Evolutionary conservation across 2,888 invertebrate species (phyloP).

Genomic region (Drosophila eohydei): DNA sequence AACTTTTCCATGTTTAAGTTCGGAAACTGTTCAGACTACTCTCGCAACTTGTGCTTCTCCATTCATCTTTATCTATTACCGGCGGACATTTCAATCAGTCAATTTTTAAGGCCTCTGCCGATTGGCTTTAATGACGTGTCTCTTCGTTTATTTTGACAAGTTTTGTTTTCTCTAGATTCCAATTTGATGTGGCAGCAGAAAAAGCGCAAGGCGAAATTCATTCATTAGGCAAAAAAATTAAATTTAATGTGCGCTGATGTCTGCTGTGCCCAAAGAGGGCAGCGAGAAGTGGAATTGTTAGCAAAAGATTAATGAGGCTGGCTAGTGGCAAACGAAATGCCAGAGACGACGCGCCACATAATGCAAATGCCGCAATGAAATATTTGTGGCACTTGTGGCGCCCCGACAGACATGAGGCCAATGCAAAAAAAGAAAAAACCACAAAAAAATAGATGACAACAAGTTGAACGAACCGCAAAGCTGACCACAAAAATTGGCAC

Average conservation of each 20-base stretch:
- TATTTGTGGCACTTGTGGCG: conserved; percentile 73
- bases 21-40: neutral
- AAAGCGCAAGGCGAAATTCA: conserved; percentile 29
- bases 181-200: conserved; percentile 43
- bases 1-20: neutral
- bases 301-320: conserved; percentile 44
- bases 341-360: conserved; percentile 44
- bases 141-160: conserved; percentile 15
- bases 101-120: conserved; percentile 21
- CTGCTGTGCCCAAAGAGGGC: conserved; percentile 19
- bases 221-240: conserved; percentile 32
- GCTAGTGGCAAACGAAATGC: conserved; percentile 37
- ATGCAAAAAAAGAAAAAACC: conserved; percentile 1
- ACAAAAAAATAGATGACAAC: conserved; percentile 40
- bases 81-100: conserved; percentile 39
- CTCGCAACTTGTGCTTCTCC: neutral
- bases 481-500: conserved; percentile 43
- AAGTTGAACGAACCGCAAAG: conserved; percentile 61
- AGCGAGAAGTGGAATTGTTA: neutral
- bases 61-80: neutral
- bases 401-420: conserved; percentile 28
- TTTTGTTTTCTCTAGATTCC: conserved; percentile 32
- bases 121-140: conserved; percentile 31
- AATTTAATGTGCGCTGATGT: conserved; percentile 25
- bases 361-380: conserved; percentile 76